Conservation (phyloP, 2,797 vertebrate species). For the Mastacembelus armatus region DNA sequence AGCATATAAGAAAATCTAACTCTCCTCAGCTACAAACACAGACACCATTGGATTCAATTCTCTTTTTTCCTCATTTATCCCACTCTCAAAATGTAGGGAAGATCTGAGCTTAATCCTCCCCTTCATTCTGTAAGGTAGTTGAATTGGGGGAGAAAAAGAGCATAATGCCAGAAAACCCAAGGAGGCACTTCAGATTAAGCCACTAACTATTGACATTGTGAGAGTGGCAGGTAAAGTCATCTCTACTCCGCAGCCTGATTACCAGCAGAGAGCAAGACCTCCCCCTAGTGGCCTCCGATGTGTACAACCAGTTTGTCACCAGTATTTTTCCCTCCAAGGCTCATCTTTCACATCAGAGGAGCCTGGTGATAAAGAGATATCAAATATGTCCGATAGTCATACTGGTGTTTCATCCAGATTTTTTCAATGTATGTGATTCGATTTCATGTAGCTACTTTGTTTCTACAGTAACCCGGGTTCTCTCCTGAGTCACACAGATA, state of each 20-base stretch:
- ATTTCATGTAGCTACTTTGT: slow-evolving; percentile 27
- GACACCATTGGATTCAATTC: slow-evolving; percentile 33
- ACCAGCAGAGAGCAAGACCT: slow-evolving; percentile 60
- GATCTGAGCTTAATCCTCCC: slow-evolving; percentile 66
- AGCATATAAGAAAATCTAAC: slow-evolving; percentile 43
- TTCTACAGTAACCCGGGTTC: slow-evolving; percentile 38
- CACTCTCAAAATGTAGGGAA: slow-evolving; percentile 29
- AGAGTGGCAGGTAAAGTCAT: slow-evolving; percentile 77
- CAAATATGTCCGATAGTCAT: neutral
- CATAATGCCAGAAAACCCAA: slow-evolving; percentile 58
- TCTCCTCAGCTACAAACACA: slow-evolving; percentile 32
- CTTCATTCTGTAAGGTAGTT: slow-evolving; percentile 40
- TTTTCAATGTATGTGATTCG: too few relatives aligned
- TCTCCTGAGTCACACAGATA: slow-evolving; percentile 2
- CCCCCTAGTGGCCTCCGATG: slow-evolving; percentile 61
- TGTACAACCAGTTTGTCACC: neutral
- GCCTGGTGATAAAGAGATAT: slow-evolving; percentile 7
- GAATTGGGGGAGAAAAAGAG: neutral
- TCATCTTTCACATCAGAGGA: neutral
- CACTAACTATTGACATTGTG: slow-evolving; percentile 64
- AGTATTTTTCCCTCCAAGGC: neutral
- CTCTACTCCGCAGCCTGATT: slow-evolving; percentile 21
- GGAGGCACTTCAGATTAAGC: slow-evolving; percentile 66
- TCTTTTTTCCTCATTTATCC: slow-evolving; percentile 40
- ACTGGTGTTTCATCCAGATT: too few relatives aligned